Evolutionary conservation across 1,140 invertebrate species (phyloP).

Genomic region (Apis mellifera): DNA sequence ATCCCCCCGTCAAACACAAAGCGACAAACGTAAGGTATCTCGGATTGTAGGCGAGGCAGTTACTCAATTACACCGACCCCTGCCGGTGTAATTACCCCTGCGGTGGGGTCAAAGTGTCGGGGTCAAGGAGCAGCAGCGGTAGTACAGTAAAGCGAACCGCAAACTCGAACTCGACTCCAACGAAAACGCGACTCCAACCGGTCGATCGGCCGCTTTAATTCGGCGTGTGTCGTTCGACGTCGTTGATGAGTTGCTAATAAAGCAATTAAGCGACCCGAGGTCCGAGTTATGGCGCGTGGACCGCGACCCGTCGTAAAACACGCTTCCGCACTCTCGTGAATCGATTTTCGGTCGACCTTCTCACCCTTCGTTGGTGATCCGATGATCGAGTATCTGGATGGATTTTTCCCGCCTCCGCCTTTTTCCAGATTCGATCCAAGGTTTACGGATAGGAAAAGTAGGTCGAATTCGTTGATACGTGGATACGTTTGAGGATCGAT

Average conservation of each 20-base stretch:
- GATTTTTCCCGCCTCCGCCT: no score
- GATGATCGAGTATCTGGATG: not conserved
- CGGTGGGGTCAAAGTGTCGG: not conserved
- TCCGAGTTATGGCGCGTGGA: slow-evolving; percentile 35
- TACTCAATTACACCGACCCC: slow-evolving; percentile 11
- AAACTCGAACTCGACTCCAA: slow-evolving; percentile 9
- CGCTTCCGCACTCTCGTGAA: slow-evolving; percentile 39
- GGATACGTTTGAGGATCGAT: no score
- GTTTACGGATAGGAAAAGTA: no score
- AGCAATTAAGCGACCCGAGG: slow-evolving; percentile 65
- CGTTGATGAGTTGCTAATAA: slow-evolving; percentile 71
- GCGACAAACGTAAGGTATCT: no score
- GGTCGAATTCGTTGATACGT: no score
- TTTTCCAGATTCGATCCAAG: no score
- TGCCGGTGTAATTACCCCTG: not conserved
- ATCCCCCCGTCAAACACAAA: not conserved
- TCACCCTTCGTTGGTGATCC: not conserved
- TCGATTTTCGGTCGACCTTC: slow-evolving; percentile 39
- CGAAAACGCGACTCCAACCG: not conserved
- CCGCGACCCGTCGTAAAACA: slow-evolving; percentile 31
- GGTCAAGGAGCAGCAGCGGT: not conserved
- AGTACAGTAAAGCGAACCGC: slow-evolving; percentile 11
- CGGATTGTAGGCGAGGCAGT: not conserved
- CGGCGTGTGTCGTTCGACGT: slow-evolving; percentile 18
- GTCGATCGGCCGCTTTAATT: slow-evolving; percentile 38